Base-by-base conservation (phyloP, 2,113 vertebrate genomes). In the Procavia capensis region DNA sequence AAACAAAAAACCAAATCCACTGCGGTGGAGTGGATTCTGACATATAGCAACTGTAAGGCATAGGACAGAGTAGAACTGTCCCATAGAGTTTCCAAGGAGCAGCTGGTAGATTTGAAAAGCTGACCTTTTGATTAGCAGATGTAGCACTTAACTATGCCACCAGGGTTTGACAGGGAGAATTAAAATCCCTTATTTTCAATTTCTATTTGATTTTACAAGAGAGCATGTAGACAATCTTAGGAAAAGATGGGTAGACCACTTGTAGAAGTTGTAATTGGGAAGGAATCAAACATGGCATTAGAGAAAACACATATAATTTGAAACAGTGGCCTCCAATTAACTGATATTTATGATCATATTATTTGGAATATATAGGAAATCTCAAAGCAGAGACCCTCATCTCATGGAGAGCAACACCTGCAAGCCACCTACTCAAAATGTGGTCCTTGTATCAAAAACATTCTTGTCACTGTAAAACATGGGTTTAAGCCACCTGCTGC, bases 271-370 rank as follows among this genome's bases (percentile, higher is more conserved):
- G 13, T 81, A 39, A 50, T 10, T 13, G 47, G 47, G 13, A 22
- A 84, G 74, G 54, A 75, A 76, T 45, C 43, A 17, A 89, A 78
- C 17, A 43, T 7, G 43, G 27, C 39, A 76, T 31, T 85, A 41
- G 64, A 92, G 72, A 90, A 84, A 87, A 76, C 54, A 29, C 8
- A 59, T 39, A 27, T 64, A 81, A 50, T 82, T 91, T 88, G n/a
- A 96, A 90, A 83, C 45, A 75, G 25, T 50, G 24, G 4, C n/a
- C 29, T 81, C 39, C 20, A 89, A 78, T 78, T 54, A 24, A 93
- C 68, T 76, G 20, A 66, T 76, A 64, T 43, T 81, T 74, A 84
- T 47, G 50, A 83, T 36, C 43, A 9, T 41, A 66, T 80, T 43
- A 54, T 81, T 93, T 43, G 34, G 85, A 91, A 82, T 54, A 70